Evolutionary conservation across 1,140 invertebrate genomes (phyloP).

Genomic region (Drosophila sturtevanti): DNA sequence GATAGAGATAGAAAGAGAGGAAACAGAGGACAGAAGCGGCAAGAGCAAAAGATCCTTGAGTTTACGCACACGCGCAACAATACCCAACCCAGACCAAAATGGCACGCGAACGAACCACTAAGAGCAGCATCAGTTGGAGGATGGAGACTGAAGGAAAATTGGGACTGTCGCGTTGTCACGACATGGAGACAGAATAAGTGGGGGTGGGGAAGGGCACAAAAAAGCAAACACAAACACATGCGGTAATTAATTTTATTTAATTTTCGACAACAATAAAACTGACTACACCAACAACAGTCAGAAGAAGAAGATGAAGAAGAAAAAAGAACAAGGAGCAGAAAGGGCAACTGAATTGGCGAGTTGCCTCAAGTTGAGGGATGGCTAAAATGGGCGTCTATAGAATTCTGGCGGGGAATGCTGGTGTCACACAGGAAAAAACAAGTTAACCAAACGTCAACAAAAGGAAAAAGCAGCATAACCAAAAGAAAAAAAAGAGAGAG

Average conservation of each 20-base stretch:
- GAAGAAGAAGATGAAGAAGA: slow-evolving; percentile 19
- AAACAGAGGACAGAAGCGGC: neutral
- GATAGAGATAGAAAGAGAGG: no score
- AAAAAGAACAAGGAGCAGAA: neutral
- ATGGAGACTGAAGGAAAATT: neutral
- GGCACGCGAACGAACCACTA: slow-evolving; percentile 4
- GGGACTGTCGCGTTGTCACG: neutral
- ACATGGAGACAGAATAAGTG: neutral
- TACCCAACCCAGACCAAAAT: neutral
- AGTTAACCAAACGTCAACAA: slow-evolving; percentile 78
- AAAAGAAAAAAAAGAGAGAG: slow-evolving; percentile 33
- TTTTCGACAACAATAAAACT: slow-evolving; percentile 77
- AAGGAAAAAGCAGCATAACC: neutral
- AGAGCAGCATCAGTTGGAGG: neutral
- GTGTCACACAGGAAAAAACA: slow-evolving; percentile 69
- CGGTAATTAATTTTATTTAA: slow-evolving; percentile 80
- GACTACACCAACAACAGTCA: slow-evolving; percentile 52
- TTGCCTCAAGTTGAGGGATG: no score
- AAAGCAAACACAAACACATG: slow-evolving; percentile 59
- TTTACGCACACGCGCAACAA: slow-evolving; percentile 8
- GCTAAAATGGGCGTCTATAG: neutral
- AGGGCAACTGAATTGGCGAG: neutral
- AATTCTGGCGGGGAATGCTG: slow-evolving; percentile 3
- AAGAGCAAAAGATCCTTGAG: neutral
- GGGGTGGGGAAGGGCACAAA: neutral